Evolutionary conservation across 2,888 invertebrate species (phyloP).

Genomic region (Eulithis testata): DNA sequence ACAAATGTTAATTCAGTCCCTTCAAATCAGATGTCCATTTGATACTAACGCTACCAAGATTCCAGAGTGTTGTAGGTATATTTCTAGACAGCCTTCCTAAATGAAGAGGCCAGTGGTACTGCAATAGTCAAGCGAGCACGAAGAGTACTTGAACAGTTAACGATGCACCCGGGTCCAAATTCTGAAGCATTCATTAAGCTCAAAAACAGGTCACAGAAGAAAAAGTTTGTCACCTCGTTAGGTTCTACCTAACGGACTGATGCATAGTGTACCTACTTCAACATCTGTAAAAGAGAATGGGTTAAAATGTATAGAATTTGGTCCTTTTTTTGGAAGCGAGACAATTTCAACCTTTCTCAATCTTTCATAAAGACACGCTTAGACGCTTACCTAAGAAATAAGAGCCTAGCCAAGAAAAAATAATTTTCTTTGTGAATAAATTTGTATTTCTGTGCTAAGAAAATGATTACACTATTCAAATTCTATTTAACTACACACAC

Average conservation of each 20-base stretch:
- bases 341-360: not conserved
- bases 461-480: too few species aligned
- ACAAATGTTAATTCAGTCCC: too few species aligned
- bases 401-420: too few species aligned
- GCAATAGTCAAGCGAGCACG: conserved; percentile 23
- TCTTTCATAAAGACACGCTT: too few species aligned
- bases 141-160: conserved; percentile 54
- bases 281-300: not conserved
- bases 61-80: not conserved
- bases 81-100: conserved; percentile 1
- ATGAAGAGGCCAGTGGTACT: conserved; percentile 10
- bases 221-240: conserved; percentile 32
- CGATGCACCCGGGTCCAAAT: conserved; percentile 47
- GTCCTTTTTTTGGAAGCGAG: not conserved
- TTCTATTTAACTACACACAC: too few species aligned
- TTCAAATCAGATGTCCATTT: too few species aligned
- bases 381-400: too few species aligned
- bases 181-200: conserved; percentile 49
- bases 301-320: not conserved
- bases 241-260: conserved; percentile 1
- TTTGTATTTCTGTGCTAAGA: too few species aligned
- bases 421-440: too few species aligned
- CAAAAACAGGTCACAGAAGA: conserved; percentile 42
- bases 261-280: conserved; percentile 5
- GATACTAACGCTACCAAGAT: too few species aligned